Evolutionary conservation across 2,888 invertebrate genomes (phyloP).

Genomic region (Panopea generosa): DNA sequence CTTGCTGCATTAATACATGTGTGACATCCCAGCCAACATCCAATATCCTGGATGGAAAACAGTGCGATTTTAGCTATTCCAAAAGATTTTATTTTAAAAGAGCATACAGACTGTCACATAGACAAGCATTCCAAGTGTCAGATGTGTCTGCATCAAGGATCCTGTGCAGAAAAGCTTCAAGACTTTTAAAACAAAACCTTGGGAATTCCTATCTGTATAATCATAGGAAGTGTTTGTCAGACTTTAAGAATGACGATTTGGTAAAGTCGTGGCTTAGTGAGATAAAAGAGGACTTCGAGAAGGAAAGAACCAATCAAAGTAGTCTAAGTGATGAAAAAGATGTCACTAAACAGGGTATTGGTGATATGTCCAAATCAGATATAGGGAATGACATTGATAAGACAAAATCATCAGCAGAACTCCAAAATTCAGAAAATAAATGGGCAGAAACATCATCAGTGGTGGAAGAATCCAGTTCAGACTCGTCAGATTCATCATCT

Average conservation of each 20-base stretch:
- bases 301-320: background rate
- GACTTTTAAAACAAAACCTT: too few species aligned
- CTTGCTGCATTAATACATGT: too few species aligned
- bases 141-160: too few species aligned
- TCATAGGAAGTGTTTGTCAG: constrained; percentile 11
- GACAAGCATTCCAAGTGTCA: too few species aligned
- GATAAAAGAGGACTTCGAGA: constrained; percentile 55
- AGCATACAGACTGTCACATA: background rate
- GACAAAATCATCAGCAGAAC: too few species aligned
- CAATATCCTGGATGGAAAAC: too few species aligned
- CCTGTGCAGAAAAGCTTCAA: too few species aligned
- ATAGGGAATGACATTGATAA: too few species aligned
- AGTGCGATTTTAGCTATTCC: too few species aligned
- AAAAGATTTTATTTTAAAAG: background rate
- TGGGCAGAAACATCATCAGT: background rate
- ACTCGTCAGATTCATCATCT: background rate
- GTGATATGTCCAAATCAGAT: too few species aligned
- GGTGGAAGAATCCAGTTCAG: background rate
- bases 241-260: constrained; percentile 41
- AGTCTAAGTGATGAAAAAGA: background rate
- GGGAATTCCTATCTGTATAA: background rate
- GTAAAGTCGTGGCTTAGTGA: constrained; percentile 45
- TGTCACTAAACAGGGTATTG: too few species aligned
- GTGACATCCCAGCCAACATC: too few species aligned
- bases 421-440: background rate